Base-by-base conservation (phyloP, 2,797 vertebrate species). In the Cryptoblepharus egeriae region DNA sequence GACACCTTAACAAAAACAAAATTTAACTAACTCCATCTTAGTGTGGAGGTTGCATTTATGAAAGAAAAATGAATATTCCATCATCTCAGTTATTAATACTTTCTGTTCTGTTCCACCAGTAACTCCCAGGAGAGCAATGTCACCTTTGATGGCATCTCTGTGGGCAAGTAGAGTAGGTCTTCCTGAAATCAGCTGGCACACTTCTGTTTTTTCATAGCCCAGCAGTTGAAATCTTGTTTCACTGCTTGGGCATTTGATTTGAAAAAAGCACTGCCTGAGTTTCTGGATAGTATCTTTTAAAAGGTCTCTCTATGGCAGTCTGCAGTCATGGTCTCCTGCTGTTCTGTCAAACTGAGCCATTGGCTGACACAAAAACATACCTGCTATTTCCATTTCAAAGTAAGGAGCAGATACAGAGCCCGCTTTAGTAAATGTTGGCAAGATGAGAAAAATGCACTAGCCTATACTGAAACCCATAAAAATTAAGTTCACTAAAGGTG, bases 351-450 rank as follows among this genome's bases (percentile, higher is more conserved):
- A 82, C 85, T 45, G 87, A 86, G 76, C 15, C 1, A 2, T 20
- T 1, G 77, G 86, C 83, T 88, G 78, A 78, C 61, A 80, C 42
- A 77, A 63, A 79, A 70, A 69, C 80, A 63, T 18, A 13, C 72
- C 45, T 71, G 88, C 81, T 83, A 64, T 61, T 52, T 45, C 70
- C 16, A 28, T 80, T 84, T 91, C 82, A 92, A 91, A 90, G 90
- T 4, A 42, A 42, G 39, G 39, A 86, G 82, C 68, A 39, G 60
- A 70, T 30, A 85, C 70, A 82, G 65, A 64, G 67, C 74, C 61
- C 57, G 5, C 79, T 84, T 77, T 87, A 82, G 90, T 75, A 61
- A 90, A 89, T 45, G 45, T 78, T 69, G 35, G 42, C 32, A 79
- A 80, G 81, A 32, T 80, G 73, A 85, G 37, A 80, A 67, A 80